Percentiles rank a stretch among this genome's conserved stretches.
Evolutionary conservation across 2,888 invertebrate genomes (phyloP).

Genomic region (Netelia melanura): DNA sequence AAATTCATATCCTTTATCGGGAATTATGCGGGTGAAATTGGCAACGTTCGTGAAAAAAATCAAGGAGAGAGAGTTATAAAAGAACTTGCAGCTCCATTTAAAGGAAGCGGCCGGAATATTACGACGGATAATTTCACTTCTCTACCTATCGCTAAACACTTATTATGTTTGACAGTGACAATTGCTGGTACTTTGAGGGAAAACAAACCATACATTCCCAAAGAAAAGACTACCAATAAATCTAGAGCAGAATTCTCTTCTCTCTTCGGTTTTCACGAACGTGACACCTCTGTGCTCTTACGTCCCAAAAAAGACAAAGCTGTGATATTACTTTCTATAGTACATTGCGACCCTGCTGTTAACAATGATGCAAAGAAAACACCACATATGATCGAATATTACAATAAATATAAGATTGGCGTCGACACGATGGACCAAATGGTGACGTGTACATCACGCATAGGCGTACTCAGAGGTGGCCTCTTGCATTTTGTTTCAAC

Average conservation of each 20-base stretch:
- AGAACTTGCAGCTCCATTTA: conserved; percentile 71
- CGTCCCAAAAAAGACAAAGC: conserved; percentile 39
- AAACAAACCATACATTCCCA: no score
- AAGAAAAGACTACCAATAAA: no score
- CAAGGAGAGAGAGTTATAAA: conserved; percentile 75
- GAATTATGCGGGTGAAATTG: conserved; percentile 68
- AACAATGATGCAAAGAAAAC: no score
- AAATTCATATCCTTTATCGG: conserved; percentile 70
- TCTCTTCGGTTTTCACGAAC: background rate
- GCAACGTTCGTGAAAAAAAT: conserved; percentile 72
- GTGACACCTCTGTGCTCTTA: conserved; percentile 19
- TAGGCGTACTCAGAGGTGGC: no score
- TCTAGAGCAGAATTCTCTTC: conserved; percentile 8
- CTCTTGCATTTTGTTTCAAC: no score
- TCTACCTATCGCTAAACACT: conserved; percentile 64
- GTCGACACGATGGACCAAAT: no score
- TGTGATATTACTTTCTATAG: no score
- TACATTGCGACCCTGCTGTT: no score
- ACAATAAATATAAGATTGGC: no score
- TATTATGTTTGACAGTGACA: conserved; percentile 66
- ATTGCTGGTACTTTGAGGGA: conserved; percentile 62
- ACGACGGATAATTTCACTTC: conserved; percentile 73
- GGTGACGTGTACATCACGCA: no score
- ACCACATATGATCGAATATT: no score
- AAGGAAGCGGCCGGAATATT: conserved; percentile 74